Evolutionary conservation across 2,888 invertebrate genomes (phyloP), one percentile per base, ranked within the genome.

Genomic region (Artemia sp.): DNA sequence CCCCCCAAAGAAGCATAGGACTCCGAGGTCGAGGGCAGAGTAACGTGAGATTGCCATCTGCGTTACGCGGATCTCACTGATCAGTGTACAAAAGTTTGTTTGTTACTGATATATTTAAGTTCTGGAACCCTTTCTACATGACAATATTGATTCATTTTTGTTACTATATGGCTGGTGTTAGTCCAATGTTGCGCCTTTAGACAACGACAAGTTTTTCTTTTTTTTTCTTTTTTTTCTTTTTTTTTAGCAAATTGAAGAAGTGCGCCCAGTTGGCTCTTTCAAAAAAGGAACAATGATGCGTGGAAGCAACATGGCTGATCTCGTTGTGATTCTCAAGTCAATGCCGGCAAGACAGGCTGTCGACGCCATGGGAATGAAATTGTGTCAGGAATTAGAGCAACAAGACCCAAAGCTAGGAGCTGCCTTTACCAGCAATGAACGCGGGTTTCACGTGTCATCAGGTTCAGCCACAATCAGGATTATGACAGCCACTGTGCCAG

Each of bases 231-330:
- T 19, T 38, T 38, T 38, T 6, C 38, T 38, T 38, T 38, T 38
- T 38, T 38, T 38, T 38, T 38, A 38, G 38, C 38, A 90, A 85
- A 81, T 92, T 68, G 92, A 92, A 77, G 96, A 96, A 79, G 93
- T 95, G 0, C 84, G 95, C 1, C 94, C 94, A 80, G 96, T 98
- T 9, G 97, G 97, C 0, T 93, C 96, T 0, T 96, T 92, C 79
- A 97, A 97, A 79, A 96, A 97, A 77, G 95, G 96, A 2, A 97
- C 97, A 0, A 94, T 97, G 89, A 85, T 96, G 77, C 87, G 90
- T 0, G 93, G 94, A 2, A 90, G 91, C 79, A 95, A 93, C 78
- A 87, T 93, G 0, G 97, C 96, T 0, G 96, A 97, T 76, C 88
- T 97, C 72, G 96, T 96, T 0, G 94, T 97, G 1, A 92, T 97